These are phyloP conservation scores for Coelopa pilipes DNA, from an alignment of 2,888 invertebrate genomes.

Conservation along the genomic window DNA sequence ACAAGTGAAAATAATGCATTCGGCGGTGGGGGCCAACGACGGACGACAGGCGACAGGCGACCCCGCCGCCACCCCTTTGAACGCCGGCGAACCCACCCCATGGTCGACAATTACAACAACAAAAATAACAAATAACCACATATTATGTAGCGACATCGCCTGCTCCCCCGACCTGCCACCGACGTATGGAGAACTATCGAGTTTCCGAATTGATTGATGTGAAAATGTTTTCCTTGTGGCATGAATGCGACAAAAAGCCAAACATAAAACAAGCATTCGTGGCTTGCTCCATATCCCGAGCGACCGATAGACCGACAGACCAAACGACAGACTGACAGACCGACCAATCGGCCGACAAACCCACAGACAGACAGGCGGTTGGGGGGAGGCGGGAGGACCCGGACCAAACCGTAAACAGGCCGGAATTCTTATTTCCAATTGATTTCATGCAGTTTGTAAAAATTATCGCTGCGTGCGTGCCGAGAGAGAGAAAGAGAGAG, in stretches of 20 bases:
- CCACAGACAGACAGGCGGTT: too few relatives aligned
- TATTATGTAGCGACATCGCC: background rate
- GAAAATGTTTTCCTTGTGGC: background rate
- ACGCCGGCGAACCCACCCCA: background rate
- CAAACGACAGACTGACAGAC: background rate
- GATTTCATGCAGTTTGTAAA: too few relatives aligned
- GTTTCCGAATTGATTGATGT: constrained; percentile 9
- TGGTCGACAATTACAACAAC: too few relatives aligned
- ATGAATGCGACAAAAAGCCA: background rate
- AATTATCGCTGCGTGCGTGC: too few relatives aligned
- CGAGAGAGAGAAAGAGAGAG: too few relatives aligned
- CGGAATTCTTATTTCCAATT: too few relatives aligned
- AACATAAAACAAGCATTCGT: background rate
- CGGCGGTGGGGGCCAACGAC: background rate
- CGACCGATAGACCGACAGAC: background rate
- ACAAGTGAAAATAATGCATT: constrained; percentile 7
- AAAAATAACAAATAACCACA: background rate
- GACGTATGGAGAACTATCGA: background rate
- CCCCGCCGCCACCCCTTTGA: background rate
- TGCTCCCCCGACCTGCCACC: background rate
- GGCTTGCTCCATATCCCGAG: too few relatives aligned
- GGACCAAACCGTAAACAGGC: too few relatives aligned
- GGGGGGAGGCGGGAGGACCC: too few relatives aligned
- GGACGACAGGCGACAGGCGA: too few relatives aligned
- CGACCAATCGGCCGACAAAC: too few relatives aligned